phyloP scores from a whole-genome alignment of 2,113 vertebrate genomes.

The Serilophus lunatus region DNA sequence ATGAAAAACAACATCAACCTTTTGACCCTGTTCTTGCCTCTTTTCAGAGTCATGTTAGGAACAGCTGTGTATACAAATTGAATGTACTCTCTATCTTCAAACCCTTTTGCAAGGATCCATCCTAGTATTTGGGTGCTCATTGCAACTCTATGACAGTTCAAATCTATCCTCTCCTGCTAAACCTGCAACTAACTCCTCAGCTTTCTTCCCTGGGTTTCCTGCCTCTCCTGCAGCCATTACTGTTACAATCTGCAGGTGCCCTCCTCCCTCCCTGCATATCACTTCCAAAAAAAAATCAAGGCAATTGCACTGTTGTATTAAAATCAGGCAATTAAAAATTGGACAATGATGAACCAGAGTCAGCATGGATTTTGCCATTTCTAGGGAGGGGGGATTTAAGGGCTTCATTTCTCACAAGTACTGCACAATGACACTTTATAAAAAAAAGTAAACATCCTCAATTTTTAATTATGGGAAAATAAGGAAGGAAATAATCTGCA shows the following conservation, averaged over 20 bases:
- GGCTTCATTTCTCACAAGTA: not conserved
- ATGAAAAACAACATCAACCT: slow-evolving; percentile 27
- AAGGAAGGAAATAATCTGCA: not conserved
- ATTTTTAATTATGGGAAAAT: not conserved
- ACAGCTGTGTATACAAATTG: slow-evolving; percentile 57
- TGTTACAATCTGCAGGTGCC: not conserved
- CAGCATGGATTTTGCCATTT: not conserved
- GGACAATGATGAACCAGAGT: not conserved
- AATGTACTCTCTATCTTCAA: not conserved
- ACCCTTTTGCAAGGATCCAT: not conserved
- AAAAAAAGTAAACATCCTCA: not conserved
- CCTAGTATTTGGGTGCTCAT: not conserved
- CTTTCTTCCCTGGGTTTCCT: not conserved
- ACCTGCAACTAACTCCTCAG: not conserved
- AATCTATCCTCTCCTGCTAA: not conserved
- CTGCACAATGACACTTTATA: not conserved
- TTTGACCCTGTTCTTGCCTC: slow-evolving; percentile 40
- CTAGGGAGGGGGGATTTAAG: not conserved
- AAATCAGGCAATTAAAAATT: not conserved
- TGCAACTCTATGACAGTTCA: not conserved
- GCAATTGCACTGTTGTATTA: not conserved
- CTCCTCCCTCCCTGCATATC: not conserved
- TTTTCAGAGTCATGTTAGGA: not conserved
- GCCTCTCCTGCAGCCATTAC: not conserved
- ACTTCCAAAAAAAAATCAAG: not conserved